Conservation (phyloP, 2,888 invertebrate genomes). For the Cheilosia soror region DNA sequence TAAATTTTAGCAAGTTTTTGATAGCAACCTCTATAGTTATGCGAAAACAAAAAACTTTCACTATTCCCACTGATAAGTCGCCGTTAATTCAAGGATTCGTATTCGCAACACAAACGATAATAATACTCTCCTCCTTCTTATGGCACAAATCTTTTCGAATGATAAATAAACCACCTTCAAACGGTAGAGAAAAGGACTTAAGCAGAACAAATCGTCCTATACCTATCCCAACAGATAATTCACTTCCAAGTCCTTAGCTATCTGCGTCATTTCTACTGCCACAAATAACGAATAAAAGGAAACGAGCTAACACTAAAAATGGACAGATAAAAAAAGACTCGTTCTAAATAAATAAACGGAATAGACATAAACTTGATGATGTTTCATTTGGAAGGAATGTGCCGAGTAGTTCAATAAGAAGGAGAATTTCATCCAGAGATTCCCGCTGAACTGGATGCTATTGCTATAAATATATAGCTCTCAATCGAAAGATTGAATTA, state of each 20-base stretch:
- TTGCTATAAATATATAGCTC: neutral
- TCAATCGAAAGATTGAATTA: neutral
- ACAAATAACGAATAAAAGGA: neutral
- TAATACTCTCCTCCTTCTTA: neutral
- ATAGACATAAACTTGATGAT: conserved; percentile 24
- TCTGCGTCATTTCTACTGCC: conserved; percentile 13
- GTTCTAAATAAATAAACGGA: conserved; percentile 18
- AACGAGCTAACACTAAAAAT: conserved; percentile 1
- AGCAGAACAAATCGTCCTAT: neutral
- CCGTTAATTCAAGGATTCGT: neutral
- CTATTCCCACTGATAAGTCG: neutral
- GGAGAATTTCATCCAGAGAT: neutral
- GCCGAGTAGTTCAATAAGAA: neutral
- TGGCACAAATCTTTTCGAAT: conserved; percentile 1
- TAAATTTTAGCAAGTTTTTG: too few species aligned
- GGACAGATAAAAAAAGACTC: conserved; percentile 2
- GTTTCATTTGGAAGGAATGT: conserved; percentile 11
- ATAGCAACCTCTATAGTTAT: too few species aligned
- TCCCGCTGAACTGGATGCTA: neutral
- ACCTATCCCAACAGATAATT: conserved; percentile 2
- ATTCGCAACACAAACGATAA: neutral
- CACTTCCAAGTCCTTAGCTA: neutral
- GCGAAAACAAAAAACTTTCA: too few species aligned
- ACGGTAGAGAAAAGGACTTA: neutral
- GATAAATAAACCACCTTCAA: neutral